Evolutionary conservation across 92 coral and sea anemone genomes (phyloP), one percentile per base, ranked within the genome.

Genomic region (Epizoanthus ramosus): DNA sequence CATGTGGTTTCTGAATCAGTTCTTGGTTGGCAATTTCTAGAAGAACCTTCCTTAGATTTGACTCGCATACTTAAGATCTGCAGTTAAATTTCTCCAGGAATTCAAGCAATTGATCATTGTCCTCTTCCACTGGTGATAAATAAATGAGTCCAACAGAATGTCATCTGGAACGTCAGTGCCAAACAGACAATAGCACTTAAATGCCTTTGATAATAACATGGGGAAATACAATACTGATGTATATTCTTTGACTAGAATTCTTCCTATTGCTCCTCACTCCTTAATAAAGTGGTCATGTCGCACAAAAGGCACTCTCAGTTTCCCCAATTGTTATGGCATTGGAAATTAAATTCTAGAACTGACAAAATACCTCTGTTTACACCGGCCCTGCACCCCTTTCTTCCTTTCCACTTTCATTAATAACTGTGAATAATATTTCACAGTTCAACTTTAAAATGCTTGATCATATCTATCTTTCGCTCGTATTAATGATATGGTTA

Each of bases 71-170:
- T 39, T 35, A 18, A 57, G 88, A 24, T 63, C 92, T 87, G 64
- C 95, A 91, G 74, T 88, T 91, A 81, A 91, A 85, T 74, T 88
- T 75, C 63, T 85, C 94, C 17, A 91, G 82, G 54, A 91, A 91
- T 33, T 91, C 91, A 53, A 65, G 56, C 75, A 80, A 59, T 74
- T 80, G 89, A 63, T 87, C 91, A 85, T 70, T 81, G 53, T 87
- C 86, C 66, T 79, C 90, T 76, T 91, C 92, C 58, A 68, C 73
- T 80, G 85, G 80, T 76, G 91, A 83, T 61, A 83, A 80, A 74
- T 81, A 37, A 91, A 91, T 21, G 76, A 37, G 56, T 70, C 25
- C 54, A 41, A 37, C 39, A 43, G 15, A 37, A 71, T 71, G 76
- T 50, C 76, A 5, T 71, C 17, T 45, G 59, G 59, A 47, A 71